Base-by-base conservation (phyloP, 2,113 vertebrate species). In the Thamnophis sirtalis region DNA sequence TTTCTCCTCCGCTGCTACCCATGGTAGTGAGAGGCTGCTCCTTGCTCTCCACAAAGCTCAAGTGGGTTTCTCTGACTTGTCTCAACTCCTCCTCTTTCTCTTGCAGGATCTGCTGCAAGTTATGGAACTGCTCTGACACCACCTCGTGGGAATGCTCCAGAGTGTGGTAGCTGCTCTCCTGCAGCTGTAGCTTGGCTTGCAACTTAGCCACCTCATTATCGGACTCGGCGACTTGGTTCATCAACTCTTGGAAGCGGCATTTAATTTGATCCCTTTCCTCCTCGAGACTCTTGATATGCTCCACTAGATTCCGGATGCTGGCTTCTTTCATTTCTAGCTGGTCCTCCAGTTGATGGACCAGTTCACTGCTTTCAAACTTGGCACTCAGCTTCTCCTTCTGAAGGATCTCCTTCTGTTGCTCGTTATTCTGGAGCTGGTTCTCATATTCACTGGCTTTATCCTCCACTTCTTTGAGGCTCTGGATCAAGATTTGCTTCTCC, bases 81-180 rank as follows among this genome's bases (percentile, higher is more conserved):
- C 96, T 97, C 90, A 99, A 97, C 95, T 99, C 99, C 3, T 98
- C 98, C 43, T 99, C 99, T 91, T 98, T 99, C 86, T 99, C 98
- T 87, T 95, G 95, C 86, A 99, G 96, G 89, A 98, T 97, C 11
- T 97, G 94, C 92, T 98, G 98, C 93, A 98, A 97, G 63, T 97
- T 97, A 93, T 98, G 97, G 93, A 99, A 98, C 91, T 99, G 98
- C 86, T 97, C 95, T 0, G 98, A 98, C 51, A 98, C 98, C n/a
- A 97, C 98, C 94, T 98, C 97, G 0, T 98, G 98, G 0, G 98
- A 98, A 10, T 95, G 97, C 93, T 99, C 98, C 91, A 99, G 96
- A 19, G 96, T 97, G 91, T 96, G 97, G 94, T 98, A 99, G 94
- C 98, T 98, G 0, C 97, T 97, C 95, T 99, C 98, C 92, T 98